A percentile compares a stretch with the other conserved stretches of the same genome.
phyloP scores from a whole-genome alignment of 2,797 vertebrate genomes.

The Erithacus rubecula region DNA sequence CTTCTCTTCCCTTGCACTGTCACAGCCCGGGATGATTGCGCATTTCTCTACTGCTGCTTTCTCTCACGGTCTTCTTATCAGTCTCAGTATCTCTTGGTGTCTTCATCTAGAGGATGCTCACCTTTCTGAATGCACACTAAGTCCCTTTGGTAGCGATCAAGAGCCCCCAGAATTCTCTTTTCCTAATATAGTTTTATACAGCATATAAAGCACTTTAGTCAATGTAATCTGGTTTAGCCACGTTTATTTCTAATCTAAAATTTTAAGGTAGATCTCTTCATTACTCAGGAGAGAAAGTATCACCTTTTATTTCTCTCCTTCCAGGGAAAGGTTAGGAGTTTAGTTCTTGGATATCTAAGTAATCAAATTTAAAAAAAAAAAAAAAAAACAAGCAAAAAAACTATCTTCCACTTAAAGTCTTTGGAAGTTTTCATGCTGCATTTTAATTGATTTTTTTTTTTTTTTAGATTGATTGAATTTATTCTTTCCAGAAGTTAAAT shows the following conservation, averaged over 20 bases:
- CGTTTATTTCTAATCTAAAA: neutral
- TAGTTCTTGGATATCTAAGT: neutral
- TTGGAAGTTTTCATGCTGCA: neutral
- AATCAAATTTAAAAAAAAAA: neutral
- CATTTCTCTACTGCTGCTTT: neutral
- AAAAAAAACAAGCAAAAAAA: too few relatives aligned
- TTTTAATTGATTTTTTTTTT: neutral
- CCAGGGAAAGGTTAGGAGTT: neutral
- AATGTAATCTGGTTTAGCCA: neutral
- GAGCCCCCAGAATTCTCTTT: neutral
- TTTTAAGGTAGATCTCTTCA: neutral
- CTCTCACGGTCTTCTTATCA: rapidly evolving
- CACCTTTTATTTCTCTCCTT: neutral
- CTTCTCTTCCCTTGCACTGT: too few relatives aligned
- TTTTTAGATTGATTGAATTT: neutral
- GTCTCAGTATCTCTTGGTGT: rapidly evolving
- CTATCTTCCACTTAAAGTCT: neutral
- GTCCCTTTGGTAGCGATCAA: neutral
- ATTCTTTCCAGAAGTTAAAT: neutral
- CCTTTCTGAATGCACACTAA: neutral
- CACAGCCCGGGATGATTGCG: rapidly evolving
- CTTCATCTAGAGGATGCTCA: neutral
- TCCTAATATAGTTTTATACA: neutral
- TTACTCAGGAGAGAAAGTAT: neutral
- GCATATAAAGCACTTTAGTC: neutral